These are phyloP conservation scores for Acanthurus leucopareius DNA, from an alignment of 2,797 vertebrate species.

Conservation along the genomic window DNA sequence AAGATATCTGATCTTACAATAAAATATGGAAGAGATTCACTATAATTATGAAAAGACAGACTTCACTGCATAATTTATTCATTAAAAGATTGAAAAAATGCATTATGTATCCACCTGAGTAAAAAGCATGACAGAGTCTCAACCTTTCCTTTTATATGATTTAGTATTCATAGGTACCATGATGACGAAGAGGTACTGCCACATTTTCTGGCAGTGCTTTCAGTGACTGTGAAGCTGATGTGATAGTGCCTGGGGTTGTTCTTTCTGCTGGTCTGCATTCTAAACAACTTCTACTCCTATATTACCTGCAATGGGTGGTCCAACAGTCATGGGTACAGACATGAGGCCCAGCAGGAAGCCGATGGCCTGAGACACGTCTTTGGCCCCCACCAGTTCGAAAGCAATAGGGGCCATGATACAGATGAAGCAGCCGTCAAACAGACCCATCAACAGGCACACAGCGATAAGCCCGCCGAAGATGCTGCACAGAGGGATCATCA, in stretches of 20 bases:
- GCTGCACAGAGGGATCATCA: conserved; percentile 95
- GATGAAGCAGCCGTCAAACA: conserved; percentile 98
- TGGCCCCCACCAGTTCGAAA: conserved; percentile 93
- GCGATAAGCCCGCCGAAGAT: conserved; percentile 91
- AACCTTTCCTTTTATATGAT: no score
- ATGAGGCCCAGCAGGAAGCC: conserved; percentile 96
- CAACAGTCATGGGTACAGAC: conserved; percentile 96
- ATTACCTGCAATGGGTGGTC: conserved; percentile 96
- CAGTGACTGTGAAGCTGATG: not conserved
- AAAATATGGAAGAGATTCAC: not conserved
- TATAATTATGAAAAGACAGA: not conserved
- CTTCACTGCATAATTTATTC: not conserved
- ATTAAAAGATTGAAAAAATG: not conserved
- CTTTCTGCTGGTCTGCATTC: no score
- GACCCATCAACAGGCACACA: conserved; percentile 96
- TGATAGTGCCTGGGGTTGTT: not conserved
- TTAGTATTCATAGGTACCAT: no score
- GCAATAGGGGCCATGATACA: conserved; percentile 98
- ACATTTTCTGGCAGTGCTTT: not conserved
- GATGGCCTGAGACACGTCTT: conserved; percentile 95
- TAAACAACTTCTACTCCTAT: not conserved
- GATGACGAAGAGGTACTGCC: not conserved
- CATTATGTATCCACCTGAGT: no score
- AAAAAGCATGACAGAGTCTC: no score
- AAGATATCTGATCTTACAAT: not conserved